phyloP scores from a whole-genome alignment of 2,797 vertebrate genomes.

The Staurois parvus region DNA sequence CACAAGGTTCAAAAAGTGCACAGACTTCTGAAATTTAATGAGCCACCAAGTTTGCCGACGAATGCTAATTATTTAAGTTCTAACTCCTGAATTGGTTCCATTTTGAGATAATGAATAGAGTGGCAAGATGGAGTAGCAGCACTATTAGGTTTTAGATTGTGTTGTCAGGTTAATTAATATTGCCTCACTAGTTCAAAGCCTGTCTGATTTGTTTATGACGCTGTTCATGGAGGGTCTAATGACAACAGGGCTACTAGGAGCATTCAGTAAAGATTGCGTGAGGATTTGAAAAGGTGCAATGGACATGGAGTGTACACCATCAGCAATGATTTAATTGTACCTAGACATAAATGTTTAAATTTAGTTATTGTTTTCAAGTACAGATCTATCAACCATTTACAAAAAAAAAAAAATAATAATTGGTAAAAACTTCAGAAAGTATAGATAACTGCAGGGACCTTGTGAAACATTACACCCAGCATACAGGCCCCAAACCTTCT shows the following conservation, averaged over 20 bases:
- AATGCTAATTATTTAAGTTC: conserved; percentile 33
- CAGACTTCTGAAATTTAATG: conserved; percentile 41
- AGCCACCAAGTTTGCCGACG: conserved; percentile 19
- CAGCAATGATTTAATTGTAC: no score
- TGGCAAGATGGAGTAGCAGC: conserved; percentile 17
- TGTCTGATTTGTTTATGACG: conserved; percentile 24
- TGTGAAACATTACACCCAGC: no score
- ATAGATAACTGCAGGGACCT: no score
- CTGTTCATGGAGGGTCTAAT: background rate
- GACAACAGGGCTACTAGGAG: background rate
- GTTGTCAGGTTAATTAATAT: conserved; percentile 20
- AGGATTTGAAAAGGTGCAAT: no score
- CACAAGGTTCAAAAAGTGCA: conserved; percentile 3
- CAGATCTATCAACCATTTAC: no score
- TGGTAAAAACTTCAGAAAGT: no score
- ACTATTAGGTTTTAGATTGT: background rate
- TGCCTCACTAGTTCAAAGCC: background rate
- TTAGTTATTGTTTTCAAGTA: no score
- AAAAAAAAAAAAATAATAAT: no score
- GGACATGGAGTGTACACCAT: no score
- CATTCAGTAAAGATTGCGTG: no score
- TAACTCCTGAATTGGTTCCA: background rate
- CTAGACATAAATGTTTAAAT: no score
- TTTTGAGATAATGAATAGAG: conserved; percentile 25
- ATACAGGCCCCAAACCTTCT: no score